Base-by-base conservation (phyloP, 2,888 invertebrate species). In the Plebejus anna region DNA sequence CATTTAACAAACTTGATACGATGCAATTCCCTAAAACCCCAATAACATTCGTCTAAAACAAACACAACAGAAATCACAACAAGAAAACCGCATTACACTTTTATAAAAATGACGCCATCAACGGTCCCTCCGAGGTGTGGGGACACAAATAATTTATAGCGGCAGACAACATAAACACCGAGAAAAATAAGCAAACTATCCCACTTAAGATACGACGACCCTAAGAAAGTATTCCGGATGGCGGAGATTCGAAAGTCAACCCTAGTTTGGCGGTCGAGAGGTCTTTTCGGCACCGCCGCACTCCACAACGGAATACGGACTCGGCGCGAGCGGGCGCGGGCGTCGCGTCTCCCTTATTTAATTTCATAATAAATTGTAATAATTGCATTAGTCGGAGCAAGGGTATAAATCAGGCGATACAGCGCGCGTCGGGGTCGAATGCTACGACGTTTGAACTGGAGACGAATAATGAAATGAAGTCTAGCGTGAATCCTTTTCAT, bases 281-380 rank as follows among this genome's bases (percentile, higher is more conserved):
- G 86, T 85, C 86, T 83, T 86, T 87, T 84, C 81, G 83, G 82
- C 81, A 80, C 85, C 81, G 80, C 47, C 80, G 80, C 73, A 66
- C 77, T 75, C 81, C 76, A 79, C 80, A 80, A 81, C 82, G 86
- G 89, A 88, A 90, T 91, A 90, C 91, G 91, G 89, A 91, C 92
- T 90, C 88, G 81, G 85, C 83, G 80, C 79, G 78, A 81, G 82
- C 79, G 87, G 86, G 84, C 84, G 82, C 79, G 87, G 86, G 84
- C 84, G 87, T 84, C 85, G 88, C 86, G 88, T 87, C 89, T 87
- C 87, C 88, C 87, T 90, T 90, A 92, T 92, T 91, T 92, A 92
- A 93, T 91, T 92, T 93, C 88, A 89, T 90, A 90, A 91, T 93
- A 92, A 93, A 93, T 93, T 91, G 91, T 89, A 90, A 91, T 93